Conservation (phyloP, 2,797 vertebrate species). For the Gambusia yucatana region DNA sequence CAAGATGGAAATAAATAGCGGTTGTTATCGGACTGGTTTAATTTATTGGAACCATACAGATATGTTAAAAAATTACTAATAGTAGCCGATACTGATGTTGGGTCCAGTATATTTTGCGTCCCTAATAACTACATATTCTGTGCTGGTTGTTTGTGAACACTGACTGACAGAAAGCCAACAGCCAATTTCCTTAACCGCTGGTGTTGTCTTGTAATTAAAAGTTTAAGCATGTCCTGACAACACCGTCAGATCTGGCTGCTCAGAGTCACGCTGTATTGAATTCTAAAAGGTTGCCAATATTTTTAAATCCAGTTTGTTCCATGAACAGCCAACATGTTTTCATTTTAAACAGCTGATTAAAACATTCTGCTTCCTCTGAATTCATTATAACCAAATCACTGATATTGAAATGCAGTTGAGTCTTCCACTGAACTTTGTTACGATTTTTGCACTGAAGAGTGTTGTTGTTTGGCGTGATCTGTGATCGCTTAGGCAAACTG, state of each 20-base stretch:
- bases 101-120: too few species aligned
- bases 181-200: neutral
- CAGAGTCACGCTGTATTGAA: neutral
- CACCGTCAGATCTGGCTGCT: constrained; percentile 1
- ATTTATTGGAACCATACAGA: too few species aligned
- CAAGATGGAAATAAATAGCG: too few species aligned
- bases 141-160: neutral
- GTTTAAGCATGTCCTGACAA: neutral
- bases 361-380: neutral
- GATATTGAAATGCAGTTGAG: neutral
- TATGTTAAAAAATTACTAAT: too few species aligned
- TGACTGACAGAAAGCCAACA: neutral
- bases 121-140: neutral
- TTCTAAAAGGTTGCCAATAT: neutral
- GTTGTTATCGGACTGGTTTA: too few species aligned
- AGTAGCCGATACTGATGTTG: too few species aligned
- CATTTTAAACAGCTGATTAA: neutral
- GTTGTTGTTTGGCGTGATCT: neutral
- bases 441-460: neutral
- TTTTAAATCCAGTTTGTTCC: neutral
- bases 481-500: neutral
- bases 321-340: neutral
- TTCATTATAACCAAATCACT: neutral
- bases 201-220: constrained; percentile 1
- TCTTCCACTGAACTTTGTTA: neutral